Base-by-base conservation (phyloP, 2,888 invertebrate genomes). In the Mesorhabditis sp. region DNA sequence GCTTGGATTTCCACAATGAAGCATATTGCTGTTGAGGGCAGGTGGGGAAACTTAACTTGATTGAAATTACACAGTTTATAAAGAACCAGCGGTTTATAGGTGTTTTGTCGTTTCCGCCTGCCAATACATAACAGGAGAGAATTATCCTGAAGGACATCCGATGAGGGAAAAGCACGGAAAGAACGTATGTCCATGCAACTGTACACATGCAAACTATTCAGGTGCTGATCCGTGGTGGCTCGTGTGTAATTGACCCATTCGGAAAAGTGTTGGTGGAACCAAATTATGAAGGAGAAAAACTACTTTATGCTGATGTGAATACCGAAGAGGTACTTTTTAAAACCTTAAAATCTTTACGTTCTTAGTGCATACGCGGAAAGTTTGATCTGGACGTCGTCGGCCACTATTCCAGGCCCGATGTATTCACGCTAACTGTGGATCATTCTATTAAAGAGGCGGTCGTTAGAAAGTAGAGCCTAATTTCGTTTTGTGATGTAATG, bases 71-170 rank as follows among this genome's bases (percentile, higher is more conserved):
- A 28, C 28, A 28, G 28, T 28, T 28, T 28, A 2, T 28, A 28
- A 28, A 28, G 28, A 28, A 28, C 28, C 28, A 28, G 28, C 28
- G 28, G 28, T 28, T 28, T 44, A 50, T 45, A 71, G 82, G 61
- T 83, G 83, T 69, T 83, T 81, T 70, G 83, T 83, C 1, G 69
- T 83, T 61, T 83, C 83, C 5, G 77, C 83, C 2, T 83, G 83
- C 58, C 83, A 83, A 72, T 83, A 72, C 69, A 67, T 83, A 43
- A 76, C 72, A 62, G 71, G 74, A 5, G 70, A 72, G 13, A 78
- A 71, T 58, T 83, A 75, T 66, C 83, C 83, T 4, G 69, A 68
- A 5, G 83, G 73, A n/a, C 83, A 83, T 68, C 67, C 72, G 4
- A 66, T 81, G 5, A 68, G 78, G 4, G 70, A 72, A 42, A 72